Base-by-base conservation (phyloP, 2,888 invertebrate species). In the Agonopterix alstromeriana region DNA sequence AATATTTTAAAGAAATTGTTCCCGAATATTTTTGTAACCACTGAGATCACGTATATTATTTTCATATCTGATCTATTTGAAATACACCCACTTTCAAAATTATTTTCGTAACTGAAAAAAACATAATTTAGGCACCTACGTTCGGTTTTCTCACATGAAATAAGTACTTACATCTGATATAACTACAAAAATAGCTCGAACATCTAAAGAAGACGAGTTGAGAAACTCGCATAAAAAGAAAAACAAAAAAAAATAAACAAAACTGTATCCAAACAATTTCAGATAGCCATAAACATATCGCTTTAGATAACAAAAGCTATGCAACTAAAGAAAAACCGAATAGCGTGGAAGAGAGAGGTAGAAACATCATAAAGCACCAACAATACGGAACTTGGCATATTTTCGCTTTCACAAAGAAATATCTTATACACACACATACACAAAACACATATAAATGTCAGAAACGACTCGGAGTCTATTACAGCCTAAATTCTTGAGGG, bases 401-500 rank as follows among this genome's bases (percentile, higher is more conserved):
- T 50, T 45, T 47, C 42, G 50, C 47, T 41, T 46, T 38, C 46
- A 41, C 10, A 45, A 14, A 44, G 43, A 43, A 47, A 27, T 11
- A 10, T 41, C 11, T n/a, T 8, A 10, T 11, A 10, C 8, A 10
- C 8, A 41, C 41, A n/a, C 11, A 10, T 11, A 36, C 36, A 36
- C 36, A 36, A 50, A 48, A 54, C 51, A 48, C 49, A 60, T 55
- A 58, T 53, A 56, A 56, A 54, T 48, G 50, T 46, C 47, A 67
- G 58, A 56, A 67, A 64, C 60, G 56, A 53, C 53, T 55, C 47
- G 48, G 55, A 61, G 57, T 77, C 70, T 71, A 72, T 76, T 73
- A 75, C 71, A 63, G 65, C 62, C 64, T 56, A 71, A 76, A 71
- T 70, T 73, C 65, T 65, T 61, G 53, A 58, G 56, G 56, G 60